Conservation (phyloP, 2,888 invertebrate genomes). For the Heteropelma amictum region DNA sequence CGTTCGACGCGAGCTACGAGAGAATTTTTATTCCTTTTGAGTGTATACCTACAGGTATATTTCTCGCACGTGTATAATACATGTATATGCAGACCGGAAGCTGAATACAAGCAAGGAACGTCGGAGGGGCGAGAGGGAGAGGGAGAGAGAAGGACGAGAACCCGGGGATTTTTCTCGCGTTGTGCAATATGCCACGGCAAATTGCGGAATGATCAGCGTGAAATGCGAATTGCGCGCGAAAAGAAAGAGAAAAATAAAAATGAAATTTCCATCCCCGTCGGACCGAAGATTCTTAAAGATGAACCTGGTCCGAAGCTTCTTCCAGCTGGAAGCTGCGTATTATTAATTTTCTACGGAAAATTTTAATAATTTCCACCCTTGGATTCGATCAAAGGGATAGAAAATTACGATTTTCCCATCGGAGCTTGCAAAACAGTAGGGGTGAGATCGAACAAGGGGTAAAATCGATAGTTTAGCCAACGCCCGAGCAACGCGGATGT, state of each 20-base stretch:
- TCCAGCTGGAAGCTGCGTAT: no score
- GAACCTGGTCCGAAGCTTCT: not conserved
- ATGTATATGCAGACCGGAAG: not conserved
- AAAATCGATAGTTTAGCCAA: no score
- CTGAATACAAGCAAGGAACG: not conserved
- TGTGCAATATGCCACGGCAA: conserved; percentile 34
- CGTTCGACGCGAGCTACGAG: conserved; percentile 32
- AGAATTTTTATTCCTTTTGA: conserved; percentile 22
- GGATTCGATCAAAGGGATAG: no score
- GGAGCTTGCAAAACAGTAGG: no score
- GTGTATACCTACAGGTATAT: not conserved
- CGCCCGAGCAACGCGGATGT: no score
- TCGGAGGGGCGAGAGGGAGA: not conserved
- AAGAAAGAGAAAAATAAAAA: not conserved
- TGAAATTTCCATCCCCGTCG: not conserved
- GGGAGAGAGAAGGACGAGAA: conserved; percentile 10
- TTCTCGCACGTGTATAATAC: no score
- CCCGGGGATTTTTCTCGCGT: conserved; percentile 5
- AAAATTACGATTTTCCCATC: no score
- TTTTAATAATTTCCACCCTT: no score
- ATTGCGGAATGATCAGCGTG: conserved; percentile 47
- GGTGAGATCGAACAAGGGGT: no score
- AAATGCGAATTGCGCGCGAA: conserved; percentile 19
- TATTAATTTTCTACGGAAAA: no score
- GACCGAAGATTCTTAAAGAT: not conserved